A percentile compares a stretch with the other conserved stretches of the same genome.
Evolutionary conservation across 2,113 vertebrate species (phyloP).

Genomic region (Lates calcarifer): DNA sequence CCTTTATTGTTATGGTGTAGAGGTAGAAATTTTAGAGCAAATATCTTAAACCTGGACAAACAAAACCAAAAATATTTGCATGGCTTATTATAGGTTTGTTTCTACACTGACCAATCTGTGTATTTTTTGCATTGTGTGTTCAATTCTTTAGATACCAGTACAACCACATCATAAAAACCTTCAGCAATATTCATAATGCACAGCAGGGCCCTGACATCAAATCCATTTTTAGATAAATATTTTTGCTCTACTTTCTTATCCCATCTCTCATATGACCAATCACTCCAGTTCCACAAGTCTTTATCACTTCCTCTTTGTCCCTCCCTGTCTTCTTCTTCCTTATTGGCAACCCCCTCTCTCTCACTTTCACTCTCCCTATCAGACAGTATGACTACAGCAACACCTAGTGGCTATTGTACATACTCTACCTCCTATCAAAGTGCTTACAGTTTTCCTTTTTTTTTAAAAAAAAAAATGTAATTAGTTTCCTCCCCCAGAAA

Average conservation of each 20-base stretch:
- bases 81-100: neutral
- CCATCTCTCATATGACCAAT: slow-evolving; percentile 54
- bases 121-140: slow-evolving; percentile 34
- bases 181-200: slow-evolving; percentile 24
- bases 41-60: neutral
- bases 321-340: slow-evolving; percentile 36
- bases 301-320: slow-evolving; percentile 73
- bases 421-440: slow-evolving; percentile 72
- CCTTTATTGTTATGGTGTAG: neutral
- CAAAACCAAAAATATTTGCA: neutral
- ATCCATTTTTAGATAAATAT: slow-evolving; percentile 24
- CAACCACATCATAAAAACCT: slow-evolving; percentile 12
- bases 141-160: slow-evolving; percentile 38
- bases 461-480: slow-evolving; percentile 40
- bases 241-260: slow-evolving; percentile 53
- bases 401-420: slow-evolving; percentile 76
- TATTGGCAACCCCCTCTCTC: slow-evolving; percentile 31
- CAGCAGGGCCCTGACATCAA: slow-evolving; percentile 9
- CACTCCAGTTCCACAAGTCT: slow-evolving; percentile 52
- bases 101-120: neutral
- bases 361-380: slow-evolving; percentile 38
- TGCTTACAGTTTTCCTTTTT: slow-evolving; percentile 72
- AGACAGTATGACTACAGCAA: slow-evolving; percentile 73
- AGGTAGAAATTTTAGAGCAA: neutral
- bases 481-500: slow-evolving; percentile 34